Conservation (phyloP, 64 coral and sea anemone genomes). For the Dendrophyllia cribrosa region DNA sequence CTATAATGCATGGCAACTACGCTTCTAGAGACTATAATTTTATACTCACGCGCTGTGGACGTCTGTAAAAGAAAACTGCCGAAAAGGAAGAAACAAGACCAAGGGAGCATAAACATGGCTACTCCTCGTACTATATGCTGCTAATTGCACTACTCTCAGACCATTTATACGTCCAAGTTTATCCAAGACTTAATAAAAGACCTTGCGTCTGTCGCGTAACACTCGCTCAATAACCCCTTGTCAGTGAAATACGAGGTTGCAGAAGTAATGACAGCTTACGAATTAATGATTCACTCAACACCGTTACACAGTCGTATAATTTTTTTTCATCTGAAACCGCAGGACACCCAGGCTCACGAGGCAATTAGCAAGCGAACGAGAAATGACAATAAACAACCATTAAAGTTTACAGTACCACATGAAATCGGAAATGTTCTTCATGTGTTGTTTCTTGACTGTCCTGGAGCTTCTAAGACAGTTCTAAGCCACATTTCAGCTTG, state of each 20-base stretch:
- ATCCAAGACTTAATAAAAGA: not conserved
- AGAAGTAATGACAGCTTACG: no score
- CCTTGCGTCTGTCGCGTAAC: not conserved
- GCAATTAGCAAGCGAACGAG: no score
- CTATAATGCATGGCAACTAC: no score
- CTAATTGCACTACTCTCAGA: constrained; percentile 6
- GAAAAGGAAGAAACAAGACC: not conserved
- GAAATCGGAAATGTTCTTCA: no score
- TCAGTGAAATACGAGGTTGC: not conserved
- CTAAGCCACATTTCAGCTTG: no score
- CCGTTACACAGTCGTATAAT: not conserved
- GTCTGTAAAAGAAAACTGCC: not conserved
- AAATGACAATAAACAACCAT: no score
- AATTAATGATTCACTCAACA: not conserved
- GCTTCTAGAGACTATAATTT: no score
- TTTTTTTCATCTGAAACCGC: no score
- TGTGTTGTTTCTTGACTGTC: no score
- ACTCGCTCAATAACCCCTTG: not conserved
- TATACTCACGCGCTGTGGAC: constrained; percentile 21
- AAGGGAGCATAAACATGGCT: not conserved
- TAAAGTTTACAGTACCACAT: no score
- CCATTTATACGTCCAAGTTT: not conserved
- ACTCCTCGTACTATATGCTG: not conserved
- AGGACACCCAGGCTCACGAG: no score
- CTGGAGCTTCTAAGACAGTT: no score